Evolutionary conservation across 1,140 invertebrate genomes (phyloP).

Genomic region (Theocolax elegans): DNA sequence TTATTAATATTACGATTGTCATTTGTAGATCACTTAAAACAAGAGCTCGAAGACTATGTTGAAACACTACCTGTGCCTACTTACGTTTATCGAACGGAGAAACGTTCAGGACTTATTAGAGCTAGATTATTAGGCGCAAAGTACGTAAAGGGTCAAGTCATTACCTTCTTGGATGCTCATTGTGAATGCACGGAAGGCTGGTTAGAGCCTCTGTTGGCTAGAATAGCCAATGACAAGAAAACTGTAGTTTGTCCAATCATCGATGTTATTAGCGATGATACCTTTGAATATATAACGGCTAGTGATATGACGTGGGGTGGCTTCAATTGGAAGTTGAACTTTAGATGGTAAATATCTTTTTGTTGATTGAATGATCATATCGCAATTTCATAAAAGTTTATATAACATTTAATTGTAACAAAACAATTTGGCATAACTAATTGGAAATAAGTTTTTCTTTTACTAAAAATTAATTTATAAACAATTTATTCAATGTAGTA

Average conservation of each 20-base stretch:
- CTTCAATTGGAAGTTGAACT: constrained; percentile 98
- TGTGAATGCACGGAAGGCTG: constrained; percentile 96
- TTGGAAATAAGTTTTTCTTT: no score
- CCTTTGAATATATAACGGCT: constrained; percentile 95
- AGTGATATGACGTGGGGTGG: constrained; percentile 97
- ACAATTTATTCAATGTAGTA: no score
- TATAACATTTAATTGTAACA: no score
- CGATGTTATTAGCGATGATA: constrained; percentile 97
- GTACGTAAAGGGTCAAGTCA: constrained; percentile 91
- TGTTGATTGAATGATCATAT: no score
- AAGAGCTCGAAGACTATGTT: constrained; percentile 91
- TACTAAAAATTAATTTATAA: no score
- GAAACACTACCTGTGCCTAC: constrained; percentile 85
- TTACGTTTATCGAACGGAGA: constrained; percentile 86
- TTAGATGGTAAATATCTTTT: constrained; percentile 94
- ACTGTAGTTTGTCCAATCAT: constrained; percentile 98
- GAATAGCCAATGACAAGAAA: constrained; percentile 91
- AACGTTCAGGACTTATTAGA: constrained; percentile 92
- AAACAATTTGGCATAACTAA: no score
- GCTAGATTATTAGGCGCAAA: constrained; percentile 92
- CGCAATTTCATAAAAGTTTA: no score
- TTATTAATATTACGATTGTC: no score
- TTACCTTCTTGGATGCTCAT: constrained; percentile 96
- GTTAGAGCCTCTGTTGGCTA: constrained; percentile 89
- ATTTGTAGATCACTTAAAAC: constrained; percentile 91